Conservation (phyloP, 53 echinoderm and acorn worm genomes). For the Astropecten irregularis region DNA sequence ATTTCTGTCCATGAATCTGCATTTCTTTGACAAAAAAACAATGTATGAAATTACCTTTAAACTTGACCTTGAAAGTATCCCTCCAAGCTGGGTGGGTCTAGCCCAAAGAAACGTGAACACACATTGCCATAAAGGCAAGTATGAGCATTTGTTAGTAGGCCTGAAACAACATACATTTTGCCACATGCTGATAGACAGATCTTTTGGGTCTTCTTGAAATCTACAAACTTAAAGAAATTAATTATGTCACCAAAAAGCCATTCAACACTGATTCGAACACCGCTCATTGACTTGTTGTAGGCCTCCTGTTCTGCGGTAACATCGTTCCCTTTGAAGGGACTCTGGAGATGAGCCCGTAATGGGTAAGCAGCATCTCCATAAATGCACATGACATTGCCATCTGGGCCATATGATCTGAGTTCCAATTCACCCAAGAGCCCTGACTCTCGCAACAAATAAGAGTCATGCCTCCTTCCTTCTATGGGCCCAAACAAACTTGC, state of each 20-base stretch:
- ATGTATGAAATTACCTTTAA: no score
- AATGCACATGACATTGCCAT: conserved; percentile 61
- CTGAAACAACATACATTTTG: conserved; percentile 35
- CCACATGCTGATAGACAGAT: conserved; percentile 36
- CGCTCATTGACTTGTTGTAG: conserved; percentile 30
- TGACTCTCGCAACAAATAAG: conserved; percentile 57
- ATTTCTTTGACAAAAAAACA: no score
- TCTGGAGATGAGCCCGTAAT: background rate
- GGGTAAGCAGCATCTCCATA: conserved; percentile 77
- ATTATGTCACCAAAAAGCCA: conserved; percentile 47
- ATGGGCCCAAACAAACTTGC: conserved; percentile 53
- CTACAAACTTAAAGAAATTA: conserved; percentile 8
- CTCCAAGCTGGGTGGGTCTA: conserved; percentile 35
- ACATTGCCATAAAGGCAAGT: conserved; percentile 24
- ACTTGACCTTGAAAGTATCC: no score
- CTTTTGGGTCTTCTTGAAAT: conserved; percentile 25
- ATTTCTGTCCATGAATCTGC: no score
- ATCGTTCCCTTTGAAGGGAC: background rate
- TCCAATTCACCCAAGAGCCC: conserved; percentile 51
- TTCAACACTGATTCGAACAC: conserved; percentile 46
- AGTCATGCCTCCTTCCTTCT: conserved; percentile 61
- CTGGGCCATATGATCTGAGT: conserved; percentile 33
- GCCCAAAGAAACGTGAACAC: conserved; percentile 24
- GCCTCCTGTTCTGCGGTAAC: conserved; percentile 5
- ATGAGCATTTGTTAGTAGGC: conserved; percentile 45